phyloP scores from a whole-genome alignment of 1,140 invertebrate species.

The Yoshiicerus persimilis region DNA sequence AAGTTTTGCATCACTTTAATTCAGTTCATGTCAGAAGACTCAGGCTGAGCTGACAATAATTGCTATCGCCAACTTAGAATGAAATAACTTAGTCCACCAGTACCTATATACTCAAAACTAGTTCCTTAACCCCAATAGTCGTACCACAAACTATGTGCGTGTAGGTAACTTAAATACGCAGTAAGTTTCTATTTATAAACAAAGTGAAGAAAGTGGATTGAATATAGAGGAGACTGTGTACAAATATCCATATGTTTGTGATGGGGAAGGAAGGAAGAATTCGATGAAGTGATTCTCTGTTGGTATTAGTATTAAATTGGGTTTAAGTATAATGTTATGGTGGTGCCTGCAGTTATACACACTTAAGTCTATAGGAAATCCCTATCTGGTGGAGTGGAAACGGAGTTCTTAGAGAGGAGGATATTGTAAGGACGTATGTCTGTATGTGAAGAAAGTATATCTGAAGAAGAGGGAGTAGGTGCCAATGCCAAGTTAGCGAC shows the following conservation, averaged over 20 bases:
- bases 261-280: background rate
- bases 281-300: background rate
- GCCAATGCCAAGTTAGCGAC: slow-evolving; percentile 21
- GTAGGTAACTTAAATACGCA: too few relatives aligned
- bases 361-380: background rate
- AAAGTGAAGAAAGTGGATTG: background rate
- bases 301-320: background rate
- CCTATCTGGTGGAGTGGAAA: background rate
- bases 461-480: background rate
- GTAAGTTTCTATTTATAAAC: background rate
- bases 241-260: background rate
- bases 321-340: background rate
- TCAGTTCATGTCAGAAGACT: background rate
- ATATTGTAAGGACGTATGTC: background rate
- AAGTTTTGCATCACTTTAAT: slow-evolving; percentile 20
- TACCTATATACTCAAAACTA: background rate
- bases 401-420: background rate
- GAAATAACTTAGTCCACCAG: background rate
- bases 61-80: background rate
- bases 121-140: too few relatives aligned
- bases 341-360: background rate
- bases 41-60: slow-evolving; percentile 2
- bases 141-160: too few relatives aligned
- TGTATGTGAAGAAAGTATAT: background rate
- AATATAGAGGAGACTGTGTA: background rate